These are phyloP conservation scores for Zeuzera pyrina DNA, from an alignment of 2,888 invertebrate species.

Conservation along the genomic window DNA sequence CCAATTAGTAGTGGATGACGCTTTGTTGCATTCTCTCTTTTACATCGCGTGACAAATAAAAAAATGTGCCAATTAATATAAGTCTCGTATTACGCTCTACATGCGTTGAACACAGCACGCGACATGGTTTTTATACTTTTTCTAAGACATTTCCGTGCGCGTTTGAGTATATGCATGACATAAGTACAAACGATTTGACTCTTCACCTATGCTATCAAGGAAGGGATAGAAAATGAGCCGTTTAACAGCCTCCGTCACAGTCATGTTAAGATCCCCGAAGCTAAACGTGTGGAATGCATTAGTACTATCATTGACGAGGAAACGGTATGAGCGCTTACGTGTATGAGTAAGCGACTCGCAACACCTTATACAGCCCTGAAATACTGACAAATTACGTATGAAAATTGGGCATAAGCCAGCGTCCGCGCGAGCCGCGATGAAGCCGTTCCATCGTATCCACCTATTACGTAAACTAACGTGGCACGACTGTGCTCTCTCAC, in stretches of 20 bases:
- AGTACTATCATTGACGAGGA: constrained; percentile 30
- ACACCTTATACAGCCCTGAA: too few species aligned
- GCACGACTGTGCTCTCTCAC: constrained; percentile 62
- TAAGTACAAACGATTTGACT: constrained; percentile 20
- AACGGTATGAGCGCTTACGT: constrained; percentile 28
- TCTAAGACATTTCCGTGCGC: constrained; percentile 15
- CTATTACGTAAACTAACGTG: constrained; percentile 58
- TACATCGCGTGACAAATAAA: constrained; percentile 43
- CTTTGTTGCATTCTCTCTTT: constrained; percentile 27
- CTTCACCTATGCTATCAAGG: constrained; percentile 23
- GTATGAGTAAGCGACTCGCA: too few species aligned
- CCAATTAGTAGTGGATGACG: constrained; percentile 37
- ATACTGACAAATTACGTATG: constrained; percentile 17
- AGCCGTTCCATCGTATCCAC: constrained; percentile 44
- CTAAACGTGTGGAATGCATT: constrained; percentile 38
- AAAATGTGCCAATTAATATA: constrained; percentile 49
- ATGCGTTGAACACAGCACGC: constrained; percentile 22
- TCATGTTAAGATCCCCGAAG: constrained; percentile 29
- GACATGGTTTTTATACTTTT: constrained; percentile 33
- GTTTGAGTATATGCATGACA: constrained; percentile 13
- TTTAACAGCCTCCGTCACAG: constrained; percentile 30
- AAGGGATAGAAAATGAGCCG: constrained; percentile 27
- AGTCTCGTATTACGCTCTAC: constrained; percentile 40
- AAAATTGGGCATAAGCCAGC: constrained; percentile 38
- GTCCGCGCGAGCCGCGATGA: constrained; percentile 18